Base-by-base conservation (phyloP, 2,888 invertebrate genomes). In the Metopia argyrocephala region DNA sequence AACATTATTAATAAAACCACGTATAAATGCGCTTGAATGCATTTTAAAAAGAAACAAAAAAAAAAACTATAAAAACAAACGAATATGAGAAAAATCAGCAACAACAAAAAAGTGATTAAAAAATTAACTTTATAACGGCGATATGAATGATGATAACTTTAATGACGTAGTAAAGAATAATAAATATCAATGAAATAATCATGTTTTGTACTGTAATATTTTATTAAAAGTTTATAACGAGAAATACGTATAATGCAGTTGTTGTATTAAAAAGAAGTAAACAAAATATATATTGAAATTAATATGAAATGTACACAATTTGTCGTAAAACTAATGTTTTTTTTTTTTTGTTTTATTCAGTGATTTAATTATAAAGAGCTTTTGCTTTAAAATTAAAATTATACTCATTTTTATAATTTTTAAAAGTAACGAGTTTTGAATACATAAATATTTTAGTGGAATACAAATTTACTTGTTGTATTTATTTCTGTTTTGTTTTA, bases 341-440 rank as follows among this genome's bases (percentile, higher is more conserved):
- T n/a, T n/a, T n/a, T n/a, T n/a, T n/a, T n/a, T n/a, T n/a, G n/a
- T n/a, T n/a, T n/a, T n/a, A n/a, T n/a, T n/a, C n/a, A 15, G 15
- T 9, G 12, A 12, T 31, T 38, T 38, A 15, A 38, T 12, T 38
- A 15, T 38, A 1, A 38, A 38, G 38, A 38, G 38, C 12, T 38
- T 38, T 38, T 9, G 15, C 4, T 38, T 27, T 7, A 23, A 27
- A 27, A 27, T 56, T 28, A 27, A 27, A 27, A n/a, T n/a, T 50
- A 7, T 27, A 9, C 9, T 38, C 38, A 38, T 38, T 31, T 20
- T 15, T 38, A 21, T n/a, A 28, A 15, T 6, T 25, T n/a, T 0
- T 56, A 62, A 38, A 38, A 73, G 54, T 61, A 38, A 61, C 71
- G 71, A 28, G 28, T 48, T 38, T 54, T 78, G 78, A 66, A 78